A percentile compares a stretch with the other conserved stretches of the same genome.
phyloP scores from a whole-genome alignment of 2,797 vertebrate genomes.

The Percopsis omiscomaycus region DNA sequence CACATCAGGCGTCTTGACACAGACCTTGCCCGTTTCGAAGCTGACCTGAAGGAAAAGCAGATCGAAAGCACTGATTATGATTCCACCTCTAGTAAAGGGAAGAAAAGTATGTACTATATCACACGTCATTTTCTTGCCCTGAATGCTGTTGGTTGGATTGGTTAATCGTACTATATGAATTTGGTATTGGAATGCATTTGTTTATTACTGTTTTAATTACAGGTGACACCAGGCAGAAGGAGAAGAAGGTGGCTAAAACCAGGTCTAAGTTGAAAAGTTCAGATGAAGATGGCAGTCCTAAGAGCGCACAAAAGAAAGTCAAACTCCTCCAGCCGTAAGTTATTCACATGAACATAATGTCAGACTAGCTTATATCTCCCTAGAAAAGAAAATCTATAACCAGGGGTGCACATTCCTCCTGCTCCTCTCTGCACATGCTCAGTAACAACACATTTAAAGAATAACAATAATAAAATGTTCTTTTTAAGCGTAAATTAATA shows the following conservation, averaged over 20 bases:
- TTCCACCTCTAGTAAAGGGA: slow-evolving; percentile 96
- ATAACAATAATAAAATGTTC: no score
- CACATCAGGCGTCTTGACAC: slow-evolving; percentile 96
- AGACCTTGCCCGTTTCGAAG: slow-evolving; percentile 95
- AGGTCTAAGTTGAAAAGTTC: slow-evolving; percentile 95
- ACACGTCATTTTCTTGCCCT: background rate
- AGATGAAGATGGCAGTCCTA: slow-evolving; percentile 89
- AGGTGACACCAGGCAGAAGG: slow-evolving; percentile 88
- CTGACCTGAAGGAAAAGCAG: slow-evolving; percentile 96
- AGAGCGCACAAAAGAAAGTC: slow-evolving; percentile 91
- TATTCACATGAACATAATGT: background rate
- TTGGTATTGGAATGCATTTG: slow-evolving; percentile 8
- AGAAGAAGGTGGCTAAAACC: slow-evolving; percentile 91
- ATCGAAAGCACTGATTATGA: slow-evolving; percentile 96
- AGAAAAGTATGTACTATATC: slow-evolving; percentile 84
- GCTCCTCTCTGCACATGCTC: no score
- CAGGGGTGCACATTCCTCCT: no score
- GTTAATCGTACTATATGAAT: background rate
- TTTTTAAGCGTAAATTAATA: no score
- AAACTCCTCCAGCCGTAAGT: slow-evolving; percentile 83
- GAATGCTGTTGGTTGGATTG: background rate
- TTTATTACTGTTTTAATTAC: slow-evolving; percentile 19
- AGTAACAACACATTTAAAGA: no score
- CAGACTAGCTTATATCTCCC: background rate
- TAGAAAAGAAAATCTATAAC: no score